Conservation (phyloP, 2,113 vertebrate species). For the Oplegnathus fasciatus region DNA sequence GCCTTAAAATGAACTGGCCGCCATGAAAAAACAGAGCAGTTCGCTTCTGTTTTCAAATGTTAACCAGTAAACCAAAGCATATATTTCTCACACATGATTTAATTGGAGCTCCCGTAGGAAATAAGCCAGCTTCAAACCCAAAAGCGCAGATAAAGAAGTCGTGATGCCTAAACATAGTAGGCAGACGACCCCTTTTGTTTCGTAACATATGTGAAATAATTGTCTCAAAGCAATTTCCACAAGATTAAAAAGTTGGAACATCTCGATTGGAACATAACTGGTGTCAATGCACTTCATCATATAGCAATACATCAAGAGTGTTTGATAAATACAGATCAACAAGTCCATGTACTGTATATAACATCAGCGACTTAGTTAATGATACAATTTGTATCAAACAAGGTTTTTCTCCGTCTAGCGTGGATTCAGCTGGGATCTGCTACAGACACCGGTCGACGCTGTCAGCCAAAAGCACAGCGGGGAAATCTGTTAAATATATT, state of each 20-base stretch:
- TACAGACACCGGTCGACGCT: slow-evolving; percentile 61
- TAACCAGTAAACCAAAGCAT: not conserved
- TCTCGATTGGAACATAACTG: slow-evolving; percentile 80
- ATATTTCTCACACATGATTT: not conserved
- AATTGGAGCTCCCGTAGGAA: slow-evolving; percentile 46
- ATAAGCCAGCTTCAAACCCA: slow-evolving; percentile 82
- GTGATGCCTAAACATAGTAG: slow-evolving; percentile 80
- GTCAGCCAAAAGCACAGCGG: slow-evolving; percentile 29
- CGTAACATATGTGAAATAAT: slow-evolving; percentile 57
- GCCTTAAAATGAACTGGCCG: slow-evolving; percentile 28
- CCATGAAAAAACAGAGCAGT: not conserved
- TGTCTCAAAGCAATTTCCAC: slow-evolving; percentile 69
- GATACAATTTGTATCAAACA: slow-evolving; percentile 99
- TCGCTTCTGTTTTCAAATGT: not conserved
- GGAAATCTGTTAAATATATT: slow-evolving; percentile 74
- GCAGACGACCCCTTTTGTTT: slow-evolving; percentile 51
- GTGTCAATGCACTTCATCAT: slow-evolving; percentile 77
- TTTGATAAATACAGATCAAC: slow-evolving; percentile 65
- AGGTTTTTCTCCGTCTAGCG: slow-evolving; percentile 92
- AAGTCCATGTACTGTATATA: slow-evolving; percentile 86
- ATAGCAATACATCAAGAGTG: slow-evolving; percentile 67
- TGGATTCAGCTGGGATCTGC: slow-evolving; percentile 86
- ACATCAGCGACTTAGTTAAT: slow-evolving; percentile 91
- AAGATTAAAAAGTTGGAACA: slow-evolving; percentile 90
- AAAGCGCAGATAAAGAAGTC: slow-evolving; percentile 46